These are phyloP conservation scores for Heteromyza rotundicornis DNA, from an alignment of 2,888 invertebrate genomes.

Conservation along the genomic window DNA sequence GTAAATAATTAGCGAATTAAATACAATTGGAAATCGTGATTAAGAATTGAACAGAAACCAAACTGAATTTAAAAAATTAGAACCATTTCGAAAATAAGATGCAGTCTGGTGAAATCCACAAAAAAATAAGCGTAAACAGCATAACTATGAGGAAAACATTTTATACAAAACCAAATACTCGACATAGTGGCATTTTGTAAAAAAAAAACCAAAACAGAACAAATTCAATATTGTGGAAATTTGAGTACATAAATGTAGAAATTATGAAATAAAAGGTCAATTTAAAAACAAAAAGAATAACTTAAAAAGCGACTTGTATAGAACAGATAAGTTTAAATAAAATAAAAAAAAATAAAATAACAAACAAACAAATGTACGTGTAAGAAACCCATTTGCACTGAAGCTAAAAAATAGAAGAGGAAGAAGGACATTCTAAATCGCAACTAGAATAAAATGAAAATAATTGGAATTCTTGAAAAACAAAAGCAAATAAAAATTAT, in stretches of 20 bases:
- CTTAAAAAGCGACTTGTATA: not conserved
- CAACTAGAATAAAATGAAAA: constrained; percentile 3
- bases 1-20: constrained; percentile 2
- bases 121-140: too few relatives aligned
- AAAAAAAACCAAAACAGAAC: not conserved
- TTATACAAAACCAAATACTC: not conserved
- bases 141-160: not conserved
- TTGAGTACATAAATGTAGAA: not conserved
- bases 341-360: not conserved
- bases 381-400: not conserved
- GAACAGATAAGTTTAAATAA: too few relatives aligned
- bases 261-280: constrained; percentile 3
- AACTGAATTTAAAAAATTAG: not conserved
- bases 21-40: not conserved
- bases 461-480: constrained; percentile 14
- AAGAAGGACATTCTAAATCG: not conserved
- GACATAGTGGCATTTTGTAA: not conserved
- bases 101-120: too few relatives aligned
- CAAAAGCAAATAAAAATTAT: constrained; percentile 10
- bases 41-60: not conserved
- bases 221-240: not conserved
- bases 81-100: too few relatives aligned
- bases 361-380: constrained; percentile 29
- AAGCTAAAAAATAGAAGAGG: too few relatives aligned
- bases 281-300: constrained; percentile 1